Evolutionary conservation across 2,888 invertebrate genomes (phyloP), one percentile per base, ranked within the genome.

Genomic region (Xestia c-nigrum): DNA sequence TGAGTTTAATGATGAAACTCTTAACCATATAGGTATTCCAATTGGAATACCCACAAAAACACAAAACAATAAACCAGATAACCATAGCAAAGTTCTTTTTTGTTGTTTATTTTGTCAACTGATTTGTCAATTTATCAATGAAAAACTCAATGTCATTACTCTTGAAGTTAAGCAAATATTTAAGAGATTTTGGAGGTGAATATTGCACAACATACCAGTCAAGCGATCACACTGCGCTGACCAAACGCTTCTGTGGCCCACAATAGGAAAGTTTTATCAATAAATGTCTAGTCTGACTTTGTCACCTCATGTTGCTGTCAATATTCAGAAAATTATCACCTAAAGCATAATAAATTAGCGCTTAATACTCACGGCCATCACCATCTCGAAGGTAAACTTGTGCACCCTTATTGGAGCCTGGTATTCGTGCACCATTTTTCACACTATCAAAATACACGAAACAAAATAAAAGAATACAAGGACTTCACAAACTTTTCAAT

Each of bases 401-500:
- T 99, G 99, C 88, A 99, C 98, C 97, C 99, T 97, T 73, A 99
- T 98, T 89, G 99, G 99, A 86, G 99, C 98, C 94, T 98, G 98
- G 96, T 99, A 99, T 94, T 99, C 99, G 96, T 99, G 99, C 92
- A 99, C 99, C 99, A 99, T 99, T 93, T 87, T 94, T 97, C 92
- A 92, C 90, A 86, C 80, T 85, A 67, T 81, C 89, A 89, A 91
- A 89, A 91, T 88, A 90, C 91, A 90, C 84, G 82, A 89, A 87
- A 89, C 86, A 90, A 91, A 89, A 87, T 86, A 91, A 92, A 93
- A 91, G 88, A 92, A 91, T 90, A 90, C 88, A 91, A 91, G 91
- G 93, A 94, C 92, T 90, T 85, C 83, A 84, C 87, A 90, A 93
- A 92, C 91, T 91, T 83, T 91, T 87, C 80, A 85, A 85, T 84